These are phyloP conservation scores for Synaphobranchus kaupii DNA, from an alignment of 2,797 vertebrate species.

Conservation along the genomic window DNA sequence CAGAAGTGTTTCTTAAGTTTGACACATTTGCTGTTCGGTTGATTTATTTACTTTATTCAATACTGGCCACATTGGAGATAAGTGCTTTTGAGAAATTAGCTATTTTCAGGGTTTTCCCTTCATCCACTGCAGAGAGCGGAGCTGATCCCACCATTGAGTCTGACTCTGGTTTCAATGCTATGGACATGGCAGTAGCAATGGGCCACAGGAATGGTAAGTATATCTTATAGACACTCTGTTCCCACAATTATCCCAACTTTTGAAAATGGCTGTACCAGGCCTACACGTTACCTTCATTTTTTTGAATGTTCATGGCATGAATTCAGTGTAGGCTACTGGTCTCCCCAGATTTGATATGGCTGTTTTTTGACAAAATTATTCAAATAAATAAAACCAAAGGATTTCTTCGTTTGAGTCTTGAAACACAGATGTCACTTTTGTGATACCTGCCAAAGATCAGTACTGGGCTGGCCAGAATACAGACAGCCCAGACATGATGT, in stretches of 20 bases:
- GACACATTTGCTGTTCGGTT: neutral
- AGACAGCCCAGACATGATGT: constrained; percentile 31
- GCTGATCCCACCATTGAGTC: constrained; percentile 95
- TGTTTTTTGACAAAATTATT: constrained; percentile 28
- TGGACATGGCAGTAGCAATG: constrained; percentile 97
- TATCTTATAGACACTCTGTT: neutral
- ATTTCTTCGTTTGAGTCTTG: constrained; percentile 13
- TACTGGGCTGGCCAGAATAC: neutral
- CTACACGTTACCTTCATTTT: neutral
- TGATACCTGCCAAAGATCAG: constrained; percentile 28
- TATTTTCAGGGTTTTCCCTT: neutral
- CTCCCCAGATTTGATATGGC: neutral
- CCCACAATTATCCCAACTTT: neutral
- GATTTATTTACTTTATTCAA: neutral
- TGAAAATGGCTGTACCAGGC: neutral
- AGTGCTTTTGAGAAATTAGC: neutral
- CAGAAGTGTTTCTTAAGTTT: neutral
- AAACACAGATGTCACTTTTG: constrained; percentile 10
- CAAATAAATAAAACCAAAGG: constrained; percentile 17
- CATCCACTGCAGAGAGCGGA: constrained; percentile 82
- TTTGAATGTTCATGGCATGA: neutral
- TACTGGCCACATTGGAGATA: neutral
- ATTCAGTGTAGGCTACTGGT: neutral
- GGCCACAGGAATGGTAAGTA: constrained; percentile 90
- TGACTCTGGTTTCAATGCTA: constrained; percentile 95